phyloP scores from a whole-genome alignment of 1,140 invertebrate species.

The Nylanderia fulva region DNA sequence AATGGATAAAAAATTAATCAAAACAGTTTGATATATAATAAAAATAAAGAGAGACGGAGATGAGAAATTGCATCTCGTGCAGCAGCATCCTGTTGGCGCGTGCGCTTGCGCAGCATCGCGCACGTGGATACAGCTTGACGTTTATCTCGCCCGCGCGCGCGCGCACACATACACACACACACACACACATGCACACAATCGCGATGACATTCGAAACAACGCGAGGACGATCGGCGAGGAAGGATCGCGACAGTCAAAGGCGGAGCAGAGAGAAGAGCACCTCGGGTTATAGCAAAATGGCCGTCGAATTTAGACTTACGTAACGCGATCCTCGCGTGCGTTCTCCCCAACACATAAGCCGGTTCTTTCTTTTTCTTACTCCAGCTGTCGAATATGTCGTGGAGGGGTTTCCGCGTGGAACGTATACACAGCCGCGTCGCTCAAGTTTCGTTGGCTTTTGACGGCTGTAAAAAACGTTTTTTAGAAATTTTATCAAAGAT shows the following conservation, averaged over 20 bases:
- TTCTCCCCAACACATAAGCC: slow-evolving; percentile 71
- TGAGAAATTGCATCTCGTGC: neutral
- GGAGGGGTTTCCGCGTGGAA: neutral
- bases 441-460: neutral
- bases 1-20: neutral
- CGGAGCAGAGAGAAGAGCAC: too few species aligned
- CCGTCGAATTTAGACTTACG: slow-evolving; percentile 84
- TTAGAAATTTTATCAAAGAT: neutral
- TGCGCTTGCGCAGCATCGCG: slow-evolving; percentile 39
- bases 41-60: neutral
- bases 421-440: neutral
- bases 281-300: slow-evolving; percentile 79
- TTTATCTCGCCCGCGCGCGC: too few species aligned
- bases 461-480: too few species aligned
- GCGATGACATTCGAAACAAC: slow-evolving; percentile 79
- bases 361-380: slow-evolving; percentile 67
- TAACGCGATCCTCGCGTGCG: slow-evolving; percentile 75
- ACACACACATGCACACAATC: slow-evolving; percentile 35
- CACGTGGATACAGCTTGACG: slow-evolving; percentile 48
- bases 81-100: slow-evolving; percentile 1
- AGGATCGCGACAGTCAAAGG: neutral
- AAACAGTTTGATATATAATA: neutral
- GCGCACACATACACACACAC: too few species aligned
- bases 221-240: slow-evolving; percentile 18
- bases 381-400: slow-evolving; percentile 38